These are phyloP conservation scores for Andinoacara biseriatus DNA, from an alignment of 2,113 vertebrate species.

Conservation along the genomic window DNA sequence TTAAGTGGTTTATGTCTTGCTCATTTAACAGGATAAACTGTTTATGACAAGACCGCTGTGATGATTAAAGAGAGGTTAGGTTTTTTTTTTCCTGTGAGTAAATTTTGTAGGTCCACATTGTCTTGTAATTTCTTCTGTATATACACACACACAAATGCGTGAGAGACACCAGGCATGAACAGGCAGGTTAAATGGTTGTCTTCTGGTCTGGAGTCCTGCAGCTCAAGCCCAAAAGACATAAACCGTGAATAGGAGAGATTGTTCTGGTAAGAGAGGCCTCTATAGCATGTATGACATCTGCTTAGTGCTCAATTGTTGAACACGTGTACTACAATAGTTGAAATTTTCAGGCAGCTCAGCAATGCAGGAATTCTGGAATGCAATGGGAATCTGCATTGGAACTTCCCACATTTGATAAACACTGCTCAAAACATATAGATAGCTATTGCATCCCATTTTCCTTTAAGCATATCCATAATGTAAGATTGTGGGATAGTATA, in stretches of 20 bases:
- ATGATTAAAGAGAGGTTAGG: neutral
- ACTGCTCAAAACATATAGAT: neutral
- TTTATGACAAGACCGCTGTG: neutral
- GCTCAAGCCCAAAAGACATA: neutral
- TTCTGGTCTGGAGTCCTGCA: conserved; percentile 15
- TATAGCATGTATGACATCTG: conserved; percentile 34
- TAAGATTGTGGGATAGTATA: neutral
- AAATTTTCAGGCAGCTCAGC: conserved; percentile 45
- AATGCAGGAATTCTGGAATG: conserved; percentile 31
- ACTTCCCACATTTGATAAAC: conserved; percentile 30
- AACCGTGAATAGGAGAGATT: conserved; percentile 46
- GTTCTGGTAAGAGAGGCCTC: conserved; percentile 35
- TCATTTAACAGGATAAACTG: neutral
- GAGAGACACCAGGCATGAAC: neutral
- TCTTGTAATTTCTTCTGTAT: neutral
- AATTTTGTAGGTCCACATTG: neutral
- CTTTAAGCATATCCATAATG: neutral
- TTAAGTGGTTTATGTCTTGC: neutral
- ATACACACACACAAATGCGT: neutral
- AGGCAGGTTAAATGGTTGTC: conserved; percentile 19
- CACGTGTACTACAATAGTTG: conserved; percentile 38
- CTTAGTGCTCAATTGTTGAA: conserved; percentile 33
- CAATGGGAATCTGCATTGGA: conserved; percentile 25
- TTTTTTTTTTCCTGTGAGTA: neutral
- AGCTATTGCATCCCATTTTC: neutral